A percentile compares a stretch with the other conserved stretches of the same genome.
These are phyloP conservation scores for Hypotaenidia philippensis DNA, from an alignment of 2,797 vertebrate genomes.

Conservation along the genomic window DNA sequence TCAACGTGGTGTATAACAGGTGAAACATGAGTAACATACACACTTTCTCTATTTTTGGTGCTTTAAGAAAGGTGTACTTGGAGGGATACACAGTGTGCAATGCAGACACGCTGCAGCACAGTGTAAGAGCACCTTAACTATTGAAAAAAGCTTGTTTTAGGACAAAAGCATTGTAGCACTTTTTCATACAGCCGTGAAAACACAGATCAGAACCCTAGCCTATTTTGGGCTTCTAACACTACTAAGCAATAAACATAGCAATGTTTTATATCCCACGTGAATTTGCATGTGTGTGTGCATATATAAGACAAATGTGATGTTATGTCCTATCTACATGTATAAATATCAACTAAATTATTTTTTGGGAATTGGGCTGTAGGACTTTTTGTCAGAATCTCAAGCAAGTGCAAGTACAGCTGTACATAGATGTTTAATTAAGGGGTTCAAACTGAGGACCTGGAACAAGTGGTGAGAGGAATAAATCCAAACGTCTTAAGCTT, in stretches of 20 bases:
- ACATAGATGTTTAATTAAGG: neutral
- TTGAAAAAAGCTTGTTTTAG: neutral
- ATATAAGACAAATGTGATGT: neutral
- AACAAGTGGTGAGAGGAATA: neutral
- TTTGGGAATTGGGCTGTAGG: neutral
- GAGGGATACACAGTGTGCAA: neutral
- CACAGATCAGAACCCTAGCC: neutral
- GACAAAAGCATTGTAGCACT: neutral
- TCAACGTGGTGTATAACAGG: neutral
- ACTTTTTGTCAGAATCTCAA: neutral
- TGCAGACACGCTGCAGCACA: neutral
- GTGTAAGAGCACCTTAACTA: neutral
- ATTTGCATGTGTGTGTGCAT: neutral
- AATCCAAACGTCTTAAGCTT: neutral
- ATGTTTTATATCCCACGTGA: neutral
- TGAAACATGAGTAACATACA: neutral
- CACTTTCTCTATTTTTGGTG: neutral
- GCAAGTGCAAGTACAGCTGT: neutral
- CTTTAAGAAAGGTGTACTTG: neutral
- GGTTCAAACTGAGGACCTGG: neutral
- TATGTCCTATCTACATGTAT: neutral
- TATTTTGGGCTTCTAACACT: neutral
- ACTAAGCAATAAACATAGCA: neutral
- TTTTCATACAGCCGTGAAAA: neutral
- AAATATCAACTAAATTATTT: neutral